Evolutionary conservation across 2,888 invertebrate genomes (phyloP), one percentile per base, ranked within the genome.

Genomic region (Ctenicera cuprea): DNA sequence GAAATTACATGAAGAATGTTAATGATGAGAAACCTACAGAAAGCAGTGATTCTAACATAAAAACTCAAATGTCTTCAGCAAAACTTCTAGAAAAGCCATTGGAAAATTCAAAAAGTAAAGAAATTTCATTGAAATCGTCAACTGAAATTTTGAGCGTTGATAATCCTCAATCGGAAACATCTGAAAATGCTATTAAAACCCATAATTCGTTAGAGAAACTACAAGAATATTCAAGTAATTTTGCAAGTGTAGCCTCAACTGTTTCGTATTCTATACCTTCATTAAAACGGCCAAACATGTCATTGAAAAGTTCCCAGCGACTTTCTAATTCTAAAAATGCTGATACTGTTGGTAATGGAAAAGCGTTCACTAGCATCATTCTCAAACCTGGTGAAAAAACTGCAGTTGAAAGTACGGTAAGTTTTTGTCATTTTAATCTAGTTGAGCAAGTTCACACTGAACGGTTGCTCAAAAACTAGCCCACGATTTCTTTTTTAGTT

Each of bases 301-400:
- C 66, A 18, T 30, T 74, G 30, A 66, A 62, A 48, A 66, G 62
- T 45, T 62, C 74, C 9, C 62, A 45, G 14, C 30, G 26, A 22
- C 30, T 52, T 67, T 50, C 64, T 26, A 48, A 37, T 64, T 38
- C 48, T 5, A 65, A 70, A 43, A 14, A 52, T 57, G 43, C 30
- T 8, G 69, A 71, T 26, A 43, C 16, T 20, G 37, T 38, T 9
- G 38, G 26, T 26, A 37, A 14, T 43, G 41, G 33, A 22, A 61
- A 26, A 16, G 37, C 12, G n/a, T 30, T 70, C 57, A 50, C 67
- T 9, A 73, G 48, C 38, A 59, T 73, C 9, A 45, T 14, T 54
- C 68, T 80, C 30, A 73, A 73, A 45, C 71, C 71, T 57, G 79
- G 77, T 3, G 77, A 78, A 62, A 73, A 71, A 33, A 71, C 73